phyloP scores from a whole-genome alignment of 2,797 vertebrate species.

The Chaetodon trifasciatus region DNA sequence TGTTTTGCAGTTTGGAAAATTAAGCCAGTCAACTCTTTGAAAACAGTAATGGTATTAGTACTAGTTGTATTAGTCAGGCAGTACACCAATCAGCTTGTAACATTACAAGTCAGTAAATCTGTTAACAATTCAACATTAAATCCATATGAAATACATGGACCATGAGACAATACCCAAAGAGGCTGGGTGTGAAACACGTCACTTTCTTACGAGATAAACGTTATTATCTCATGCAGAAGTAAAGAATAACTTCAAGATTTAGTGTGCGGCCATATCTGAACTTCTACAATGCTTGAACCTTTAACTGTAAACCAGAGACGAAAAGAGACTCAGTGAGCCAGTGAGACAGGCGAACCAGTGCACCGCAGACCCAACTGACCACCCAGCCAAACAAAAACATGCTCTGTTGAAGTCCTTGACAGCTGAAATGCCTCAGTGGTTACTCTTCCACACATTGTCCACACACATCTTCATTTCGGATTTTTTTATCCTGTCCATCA shows the following conservation, averaged over 20 bases:
- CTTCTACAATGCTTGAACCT: constrained; percentile 1
- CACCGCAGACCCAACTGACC: constrained; percentile 38
- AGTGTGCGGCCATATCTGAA: not conserved
- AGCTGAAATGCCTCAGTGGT: constrained; percentile 37
- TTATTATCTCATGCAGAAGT: not conserved
- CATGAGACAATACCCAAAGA: not conserved
- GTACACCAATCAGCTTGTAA: constrained; percentile 10
- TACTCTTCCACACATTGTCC: constrained; percentile 19
- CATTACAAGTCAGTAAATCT: not conserved
- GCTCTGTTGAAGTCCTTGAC: constrained; percentile 31
- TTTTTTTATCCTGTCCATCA: not conserved
- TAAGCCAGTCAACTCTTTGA: constrained; percentile 12
- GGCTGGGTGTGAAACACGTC: not conserved
- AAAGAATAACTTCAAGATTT: not conserved
- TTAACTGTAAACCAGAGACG: constrained; percentile 21
- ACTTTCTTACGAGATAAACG: not conserved
- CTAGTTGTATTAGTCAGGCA: constrained; percentile 2
- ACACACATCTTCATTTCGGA: constrained; percentile 13
- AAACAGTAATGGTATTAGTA: constrained; percentile 26
- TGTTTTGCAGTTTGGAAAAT: constrained; percentile 15
- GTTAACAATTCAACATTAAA: constrained; percentile 1
- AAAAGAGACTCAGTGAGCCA: constrained; percentile 20
- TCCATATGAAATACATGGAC: not conserved
- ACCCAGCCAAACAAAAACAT: constrained; percentile 44
- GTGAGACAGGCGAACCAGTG: constrained; percentile 31